Evolutionary conservation across 2,113 vertebrate species (phyloP), one percentile per base, ranked within the genome.

Genomic region (Oncorhynchus keta): DNA sequence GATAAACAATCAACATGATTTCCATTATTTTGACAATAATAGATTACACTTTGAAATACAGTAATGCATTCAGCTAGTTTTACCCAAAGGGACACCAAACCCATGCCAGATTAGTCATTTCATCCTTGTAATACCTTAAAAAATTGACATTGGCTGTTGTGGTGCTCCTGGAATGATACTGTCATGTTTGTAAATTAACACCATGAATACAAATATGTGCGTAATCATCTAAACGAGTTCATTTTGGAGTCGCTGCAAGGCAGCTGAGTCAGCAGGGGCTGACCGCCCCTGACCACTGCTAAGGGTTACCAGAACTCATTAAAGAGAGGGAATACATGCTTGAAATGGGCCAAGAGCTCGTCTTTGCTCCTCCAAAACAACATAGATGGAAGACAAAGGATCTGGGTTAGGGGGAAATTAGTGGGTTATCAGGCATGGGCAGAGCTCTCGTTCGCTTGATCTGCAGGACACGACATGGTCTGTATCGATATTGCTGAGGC

Each of bases 241-340:
- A 80, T 90, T 91, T 90, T 68, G 87, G 77, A 82, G 86, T 73
- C 71, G 87, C 89, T 83, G 82, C 83, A 79, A 91, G 90, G 86
- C 88, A 79, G 79, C 74, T 84, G 59, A 62, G 13, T 8, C 59
- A 55, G 12, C 51, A 3, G 14, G 11, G 62, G 74, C 65, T 32
- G 32, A 30, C 65, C 13, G 70, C 85, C 30, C 6, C 16, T 20
- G 14, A n/a, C 84, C 68, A 32, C 86, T 76, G 85, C 82, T 66
- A 74, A 79, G 90, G 92, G 93, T 93, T 93, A 93, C 85, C 87
- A 85, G 76, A 85, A 85, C 90, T 93, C 92, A 92, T 93, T 93
- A 93, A 92, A 91, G 77, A 69, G 80, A 45, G 83, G 79, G 83
- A 85, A 84, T 86, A 89, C 90, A 80, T 91, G 93, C 93, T 93